These are phyloP conservation scores for Acipenser transmontanus DNA, from an alignment of 2,797 vertebrate genomes.

Conservation along the genomic window DNA sequence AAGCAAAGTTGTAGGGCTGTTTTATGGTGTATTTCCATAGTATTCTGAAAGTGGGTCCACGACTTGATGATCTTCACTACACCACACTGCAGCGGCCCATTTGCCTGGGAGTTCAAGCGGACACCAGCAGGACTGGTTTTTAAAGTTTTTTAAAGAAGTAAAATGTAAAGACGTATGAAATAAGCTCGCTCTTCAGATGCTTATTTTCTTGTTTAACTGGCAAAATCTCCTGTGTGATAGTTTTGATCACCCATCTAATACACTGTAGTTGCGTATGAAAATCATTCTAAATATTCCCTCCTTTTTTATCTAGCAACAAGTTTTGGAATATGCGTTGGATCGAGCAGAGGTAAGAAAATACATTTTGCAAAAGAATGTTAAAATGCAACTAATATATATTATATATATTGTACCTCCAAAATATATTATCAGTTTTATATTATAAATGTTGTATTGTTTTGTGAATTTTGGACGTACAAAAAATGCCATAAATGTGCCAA, in stretches of 20 bases:
- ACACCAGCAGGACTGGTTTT: background rate
- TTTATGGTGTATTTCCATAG: no score
- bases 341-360: slow-evolving; percentile 83
- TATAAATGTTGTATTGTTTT: no score
- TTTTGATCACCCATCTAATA: background rate
- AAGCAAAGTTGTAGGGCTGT: no score
- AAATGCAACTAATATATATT: background rate
- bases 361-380: background rate
- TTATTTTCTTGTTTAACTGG: background rate
- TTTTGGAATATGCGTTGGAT: slow-evolving; percentile 96
- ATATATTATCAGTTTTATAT: no score
- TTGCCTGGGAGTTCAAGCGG: no score
- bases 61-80: no score
- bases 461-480: no score
- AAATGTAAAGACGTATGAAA: background rate
- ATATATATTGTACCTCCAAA: background rate
- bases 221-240: background rate
- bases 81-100: no score
- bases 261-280: slow-evolving; percentile 12
- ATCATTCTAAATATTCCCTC: slow-evolving; percentile 7
- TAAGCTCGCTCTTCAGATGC: background rate
- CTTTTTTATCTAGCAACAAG: slow-evolving; percentile 76
- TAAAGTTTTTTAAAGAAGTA: background rate
- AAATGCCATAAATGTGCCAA: no score
- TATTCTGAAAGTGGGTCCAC: no score